Percentiles rank a stretch among this genome's conserved stretches.
phyloP scores from a whole-genome alignment of 2,797 vertebrate genomes.

The Scomberomorus guttatus region DNA sequence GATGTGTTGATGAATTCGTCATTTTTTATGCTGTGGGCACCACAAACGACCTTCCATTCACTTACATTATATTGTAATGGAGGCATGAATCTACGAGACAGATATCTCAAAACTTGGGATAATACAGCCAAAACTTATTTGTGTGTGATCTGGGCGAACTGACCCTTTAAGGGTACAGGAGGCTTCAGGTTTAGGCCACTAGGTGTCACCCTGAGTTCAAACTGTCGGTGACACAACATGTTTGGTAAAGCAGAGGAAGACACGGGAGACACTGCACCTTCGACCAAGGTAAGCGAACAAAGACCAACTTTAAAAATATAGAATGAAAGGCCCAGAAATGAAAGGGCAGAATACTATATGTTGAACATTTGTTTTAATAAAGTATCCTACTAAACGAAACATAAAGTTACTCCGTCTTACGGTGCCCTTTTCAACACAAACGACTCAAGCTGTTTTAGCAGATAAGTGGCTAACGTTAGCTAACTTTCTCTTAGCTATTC shows the following conservation, averaged over 20 bases:
- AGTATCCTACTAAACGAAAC: rapidly evolving
- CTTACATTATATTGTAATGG: too few species aligned
- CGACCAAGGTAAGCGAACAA: constrained; percentile 80
- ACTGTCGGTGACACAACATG: constrained; percentile 20
- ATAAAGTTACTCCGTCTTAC: not conserved
- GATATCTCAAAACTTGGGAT: too few species aligned
- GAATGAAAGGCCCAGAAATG: not conserved
- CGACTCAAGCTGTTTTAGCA: constrained; percentile 18
- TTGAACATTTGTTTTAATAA: not conserved
- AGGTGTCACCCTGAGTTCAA: constrained; percentile 43
- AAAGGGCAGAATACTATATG: not conserved
- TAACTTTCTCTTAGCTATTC: constrained; percentile 72
- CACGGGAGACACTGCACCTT: constrained; percentile 68
- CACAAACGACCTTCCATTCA: too few species aligned
- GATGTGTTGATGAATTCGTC: too few species aligned
- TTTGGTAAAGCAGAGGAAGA: constrained; percentile 63
- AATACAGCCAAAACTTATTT: too few species aligned
- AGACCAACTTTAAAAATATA: constrained; percentile 46
- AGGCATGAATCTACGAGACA: too few species aligned
- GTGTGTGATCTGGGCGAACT: too few species aligned
- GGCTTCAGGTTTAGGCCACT: constrained; percentile 18
- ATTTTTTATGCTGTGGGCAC: too few species aligned
- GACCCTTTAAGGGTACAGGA: too few species aligned
- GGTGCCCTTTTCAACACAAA: not conserved
- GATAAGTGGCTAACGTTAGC: constrained; percentile 71